Conservation (phyloP, 2,888 invertebrate species). For the Pterostichus niger region DNA sequence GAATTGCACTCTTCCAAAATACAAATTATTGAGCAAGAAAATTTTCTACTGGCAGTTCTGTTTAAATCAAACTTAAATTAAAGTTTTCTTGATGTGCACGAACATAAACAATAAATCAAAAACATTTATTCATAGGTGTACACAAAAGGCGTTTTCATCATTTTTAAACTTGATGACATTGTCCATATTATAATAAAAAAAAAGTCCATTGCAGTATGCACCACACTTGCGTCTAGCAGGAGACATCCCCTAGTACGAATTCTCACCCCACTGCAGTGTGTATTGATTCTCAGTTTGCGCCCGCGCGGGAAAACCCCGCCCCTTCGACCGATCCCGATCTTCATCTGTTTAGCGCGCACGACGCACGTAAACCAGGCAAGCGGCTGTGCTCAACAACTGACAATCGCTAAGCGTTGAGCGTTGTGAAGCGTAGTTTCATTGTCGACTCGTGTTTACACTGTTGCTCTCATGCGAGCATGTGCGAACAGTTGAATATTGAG, state of each 20-base stretch:
- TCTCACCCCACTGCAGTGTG: background rate
- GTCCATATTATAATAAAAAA: no score
- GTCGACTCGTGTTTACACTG: conserved; percentile 62
- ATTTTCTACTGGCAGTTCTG: no score
- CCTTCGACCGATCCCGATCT: conserved; percentile 20
- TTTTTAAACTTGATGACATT: no score
- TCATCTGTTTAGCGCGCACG: conserved; percentile 26
- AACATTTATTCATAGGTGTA: no score
- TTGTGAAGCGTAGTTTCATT: conserved; percentile 31
- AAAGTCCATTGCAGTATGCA: no score
- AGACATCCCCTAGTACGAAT: conserved; percentile 13
- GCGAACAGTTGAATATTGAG: conserved; percentile 53
- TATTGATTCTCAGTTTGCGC: conserved; percentile 30
- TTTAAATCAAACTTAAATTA: no score
- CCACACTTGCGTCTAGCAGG: background rate
- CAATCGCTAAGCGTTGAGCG: conserved; percentile 8
- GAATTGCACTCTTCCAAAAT: no score
- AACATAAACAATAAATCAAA: no score
- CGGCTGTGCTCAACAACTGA: conserved; percentile 26
- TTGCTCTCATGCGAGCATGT: conserved; percentile 60
- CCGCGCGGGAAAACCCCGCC: conserved; percentile 11
- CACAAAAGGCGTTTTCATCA: no score
- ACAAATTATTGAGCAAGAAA: no score
- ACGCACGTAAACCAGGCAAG: conserved; percentile 1
- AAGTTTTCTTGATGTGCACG: no score